These are phyloP conservation scores for Bombylius discolor DNA, from an alignment of 2,888 invertebrate genomes.

Conservation along the genomic window DNA sequence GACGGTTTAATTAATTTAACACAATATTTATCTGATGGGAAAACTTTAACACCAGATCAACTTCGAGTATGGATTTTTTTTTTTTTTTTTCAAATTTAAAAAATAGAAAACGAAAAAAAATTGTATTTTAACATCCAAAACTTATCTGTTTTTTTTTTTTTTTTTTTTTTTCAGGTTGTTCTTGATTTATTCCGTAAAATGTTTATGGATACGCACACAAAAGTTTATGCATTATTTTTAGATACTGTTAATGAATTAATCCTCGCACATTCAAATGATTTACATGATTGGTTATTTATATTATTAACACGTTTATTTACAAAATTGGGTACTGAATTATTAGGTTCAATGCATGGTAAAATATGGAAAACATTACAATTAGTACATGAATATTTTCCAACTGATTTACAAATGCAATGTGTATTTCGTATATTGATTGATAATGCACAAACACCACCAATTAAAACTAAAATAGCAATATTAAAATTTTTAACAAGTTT, in stretches of 20 bases:
- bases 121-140: not conserved
- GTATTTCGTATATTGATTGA: conserved; percentile 71
- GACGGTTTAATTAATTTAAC: conserved; percentile 80
- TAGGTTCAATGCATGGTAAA: conserved; percentile 85
- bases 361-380: conserved; percentile 74
- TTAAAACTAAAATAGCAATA: conserved; percentile 63
- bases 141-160: not conserved
- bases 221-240: conserved; percentile 84
- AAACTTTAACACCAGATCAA: conserved; percentile 45
- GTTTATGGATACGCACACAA: conserved; percentile 94
- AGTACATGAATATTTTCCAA: conserved; percentile 55
- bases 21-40: conserved; percentile 48
- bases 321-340: conserved; percentile 81
- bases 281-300: conserved; percentile 88
- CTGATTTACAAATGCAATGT: conserved; percentile 50
- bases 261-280: conserved; percentile 68
- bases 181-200: conserved; percentile 90
- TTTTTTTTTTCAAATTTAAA: not conserved
- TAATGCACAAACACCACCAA: conserved; percentile 83
- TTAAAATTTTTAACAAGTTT: conserved; percentile 59
- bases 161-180: conserved; percentile 47
- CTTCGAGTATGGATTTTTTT: conserved; percentile 30
- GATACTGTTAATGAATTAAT: conserved; percentile 88
- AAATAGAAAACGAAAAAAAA: not conserved
- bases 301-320: conserved; percentile 73